Evolutionary conservation across 2,797 vertebrate species (phyloP), one percentile per base, ranked within the genome.

Genomic region (Lepilemur septentrionalis): DNA sequence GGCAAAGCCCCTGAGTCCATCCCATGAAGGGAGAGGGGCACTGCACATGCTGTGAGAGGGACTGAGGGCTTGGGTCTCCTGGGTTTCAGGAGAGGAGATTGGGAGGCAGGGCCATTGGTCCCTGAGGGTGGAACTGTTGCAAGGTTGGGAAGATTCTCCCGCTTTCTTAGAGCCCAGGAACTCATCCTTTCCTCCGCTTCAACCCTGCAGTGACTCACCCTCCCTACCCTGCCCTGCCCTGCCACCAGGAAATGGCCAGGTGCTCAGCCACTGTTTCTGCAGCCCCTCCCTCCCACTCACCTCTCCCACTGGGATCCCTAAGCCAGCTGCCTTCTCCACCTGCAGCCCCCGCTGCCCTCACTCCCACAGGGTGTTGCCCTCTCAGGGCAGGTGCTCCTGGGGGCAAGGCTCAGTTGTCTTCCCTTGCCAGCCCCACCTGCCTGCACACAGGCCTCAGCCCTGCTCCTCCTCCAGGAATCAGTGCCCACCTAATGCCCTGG

Each of bases 401-500:
- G 1, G 28, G 46, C 32, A 14, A 23, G 82, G 32, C 87, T 89
- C 86, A 22, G 38, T 43, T 28, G 11, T 83, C 38, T 52, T 76
- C 85, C 48, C 35, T 92, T 61, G 72, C 30, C 84, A 91, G 72
- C 7, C 35, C 25, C 61, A 65, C 23, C 59, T 76, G 57, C 63
- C 82, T 81, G 61, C 23, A 70, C 55, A 35, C 18, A 61, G 35
- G 20, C 41, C 72, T 57, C 79, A 88, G 38, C 35, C 57, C 38
- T 65, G 23, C 28, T 59, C 32, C 28, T 50, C 57, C 43, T 75
- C 72, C 7, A 1, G 61, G 55, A 89, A 17, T 38, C 50, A 32
- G 52, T 38, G 35, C 57, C 84, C 76, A 94, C 95, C 87, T 81
- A 91, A 80, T 95, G 72, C 88, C 95, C 75, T 22, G 55, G 43